Evolutionary conservation across 2,113 vertebrate species (phyloP).

Genomic region (Nyctereutes procyonoides): DNA sequence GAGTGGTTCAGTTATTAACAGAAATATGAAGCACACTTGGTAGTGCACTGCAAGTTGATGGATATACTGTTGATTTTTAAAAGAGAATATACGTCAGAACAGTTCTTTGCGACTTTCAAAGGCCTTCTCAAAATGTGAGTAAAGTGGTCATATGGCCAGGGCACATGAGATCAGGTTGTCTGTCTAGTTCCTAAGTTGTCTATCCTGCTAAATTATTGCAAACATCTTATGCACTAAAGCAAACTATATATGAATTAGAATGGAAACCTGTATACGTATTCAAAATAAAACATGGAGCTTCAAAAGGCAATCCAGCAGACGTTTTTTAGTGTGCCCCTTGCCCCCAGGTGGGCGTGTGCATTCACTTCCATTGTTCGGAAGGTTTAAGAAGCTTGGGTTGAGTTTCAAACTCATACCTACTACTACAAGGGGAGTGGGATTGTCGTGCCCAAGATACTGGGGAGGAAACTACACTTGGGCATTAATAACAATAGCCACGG

Average conservation of each 20-base stretch:
- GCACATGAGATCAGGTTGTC: not conserved
- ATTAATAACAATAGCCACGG: not conserved
- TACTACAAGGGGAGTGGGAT: not conserved
- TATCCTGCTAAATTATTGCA: not conserved
- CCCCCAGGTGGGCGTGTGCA: not conserved
- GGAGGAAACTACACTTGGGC: not conserved
- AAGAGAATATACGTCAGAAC: not conserved
- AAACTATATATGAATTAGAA: not conserved
- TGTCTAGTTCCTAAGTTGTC: not conserved
- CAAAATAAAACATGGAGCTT: not conserved
- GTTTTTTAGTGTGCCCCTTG: not conserved
- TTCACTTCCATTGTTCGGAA: not conserved
- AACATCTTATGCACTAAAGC: not conserved
- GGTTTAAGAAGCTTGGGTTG: not conserved
- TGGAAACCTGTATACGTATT: not conserved
- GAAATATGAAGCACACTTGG: not conserved
- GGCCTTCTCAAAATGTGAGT: not conserved
- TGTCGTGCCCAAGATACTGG: not conserved
- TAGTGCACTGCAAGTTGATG: not conserved
- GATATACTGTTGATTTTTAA: not conserved
- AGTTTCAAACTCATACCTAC: not conserved
- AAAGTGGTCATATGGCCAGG: not conserved
- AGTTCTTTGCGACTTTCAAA: not conserved
- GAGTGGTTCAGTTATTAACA: not conserved
- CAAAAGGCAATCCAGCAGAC: not conserved